phyloP scores from a whole-genome alignment of 2,888 invertebrate genomes.

The Latrodectus elegans region DNA sequence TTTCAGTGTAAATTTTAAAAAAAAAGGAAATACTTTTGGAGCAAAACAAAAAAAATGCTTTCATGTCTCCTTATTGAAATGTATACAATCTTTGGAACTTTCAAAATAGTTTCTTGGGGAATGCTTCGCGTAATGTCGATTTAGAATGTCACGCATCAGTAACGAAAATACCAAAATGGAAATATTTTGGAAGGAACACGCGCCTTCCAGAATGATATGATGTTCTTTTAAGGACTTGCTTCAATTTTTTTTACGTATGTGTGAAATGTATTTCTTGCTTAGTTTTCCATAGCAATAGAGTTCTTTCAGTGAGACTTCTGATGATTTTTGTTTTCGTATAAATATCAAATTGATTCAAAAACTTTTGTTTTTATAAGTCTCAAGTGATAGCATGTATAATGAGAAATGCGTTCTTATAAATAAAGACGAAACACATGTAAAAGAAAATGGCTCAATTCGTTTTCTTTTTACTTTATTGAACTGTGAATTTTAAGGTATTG shows the following conservation, averaged over 20 bases:
- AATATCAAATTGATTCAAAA: too few species aligned
- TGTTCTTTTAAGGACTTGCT: constrained; percentile 48
- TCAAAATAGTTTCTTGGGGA: constrained; percentile 35
- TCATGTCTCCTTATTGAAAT: constrained; percentile 50
- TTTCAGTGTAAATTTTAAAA: background rate
- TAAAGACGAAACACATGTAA: too few species aligned
- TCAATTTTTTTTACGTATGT: constrained; percentile 14
- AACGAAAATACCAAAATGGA: constrained; percentile 38
- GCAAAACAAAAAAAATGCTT: constrained; percentile 16
- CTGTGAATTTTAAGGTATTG: too few species aligned
- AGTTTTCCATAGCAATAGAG: too few species aligned
- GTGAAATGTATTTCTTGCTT: background rate
- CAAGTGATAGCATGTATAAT: too few species aligned
- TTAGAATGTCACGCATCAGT: constrained; percentile 48
- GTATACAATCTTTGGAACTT: constrained; percentile 38
- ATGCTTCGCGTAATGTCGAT: constrained; percentile 28
- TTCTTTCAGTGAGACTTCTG: too few species aligned
- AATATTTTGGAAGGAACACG: constrained; percentile 9
- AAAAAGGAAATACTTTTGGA: background rate
- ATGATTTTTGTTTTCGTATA: too few species aligned
- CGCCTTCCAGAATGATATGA: constrained; percentile 12
- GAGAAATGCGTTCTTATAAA: too few species aligned
- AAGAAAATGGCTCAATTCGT: too few species aligned
- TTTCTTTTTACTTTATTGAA: too few species aligned
- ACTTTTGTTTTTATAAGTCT: too few species aligned